Evolutionary conservation across 2,113 vertebrate species (phyloP).

Genomic region (Alligator sinensis): DNA sequence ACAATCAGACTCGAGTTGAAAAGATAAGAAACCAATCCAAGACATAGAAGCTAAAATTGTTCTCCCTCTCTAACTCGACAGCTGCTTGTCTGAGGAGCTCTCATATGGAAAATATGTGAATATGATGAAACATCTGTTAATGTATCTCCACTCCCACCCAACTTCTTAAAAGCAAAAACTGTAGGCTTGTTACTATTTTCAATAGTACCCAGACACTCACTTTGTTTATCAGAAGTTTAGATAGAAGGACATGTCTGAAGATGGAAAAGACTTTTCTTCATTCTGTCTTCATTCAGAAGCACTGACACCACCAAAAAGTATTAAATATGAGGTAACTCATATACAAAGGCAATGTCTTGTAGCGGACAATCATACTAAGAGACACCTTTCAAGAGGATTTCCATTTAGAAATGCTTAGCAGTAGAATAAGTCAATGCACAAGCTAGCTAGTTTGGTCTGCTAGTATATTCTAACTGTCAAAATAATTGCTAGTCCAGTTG

Average conservation of each 20-base stretch:
- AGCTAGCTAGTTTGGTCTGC: slow-evolving; percentile 20
- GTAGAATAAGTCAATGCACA: neutral
- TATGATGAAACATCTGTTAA: slow-evolving; percentile 47
- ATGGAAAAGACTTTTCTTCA: neutral
- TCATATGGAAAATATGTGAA: slow-evolving; percentile 63
- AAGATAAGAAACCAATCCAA: slow-evolving; percentile 50
- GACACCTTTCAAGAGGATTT: slow-evolving; percentile 56
- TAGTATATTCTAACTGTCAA: neutral
- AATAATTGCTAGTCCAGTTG: slow-evolving; percentile 36
- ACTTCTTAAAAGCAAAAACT: slow-evolving; percentile 52
- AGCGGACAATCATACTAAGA: slow-evolving; percentile 31
- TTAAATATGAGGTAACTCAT: slow-evolving; percentile 17
- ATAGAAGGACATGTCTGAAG: slow-evolving; percentile 12
- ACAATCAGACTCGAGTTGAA: neutral
- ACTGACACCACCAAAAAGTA: neutral
- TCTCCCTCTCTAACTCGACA: slow-evolving; percentile 56
- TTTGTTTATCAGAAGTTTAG: neutral
- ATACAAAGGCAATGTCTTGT: slow-evolving; percentile 23
- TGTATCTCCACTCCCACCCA: slow-evolving; percentile 19
- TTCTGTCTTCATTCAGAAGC: neutral
- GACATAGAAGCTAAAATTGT: neutral
- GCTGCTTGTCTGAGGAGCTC: slow-evolving; percentile 58
- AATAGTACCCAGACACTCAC: slow-evolving; percentile 51
- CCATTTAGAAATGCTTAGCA: slow-evolving; percentile 33
- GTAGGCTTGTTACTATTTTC: slow-evolving; percentile 61